Evolutionary conservation across 2,797 vertebrate species (phyloP).

Genomic region (Urosaurus nigricauda): DNA sequence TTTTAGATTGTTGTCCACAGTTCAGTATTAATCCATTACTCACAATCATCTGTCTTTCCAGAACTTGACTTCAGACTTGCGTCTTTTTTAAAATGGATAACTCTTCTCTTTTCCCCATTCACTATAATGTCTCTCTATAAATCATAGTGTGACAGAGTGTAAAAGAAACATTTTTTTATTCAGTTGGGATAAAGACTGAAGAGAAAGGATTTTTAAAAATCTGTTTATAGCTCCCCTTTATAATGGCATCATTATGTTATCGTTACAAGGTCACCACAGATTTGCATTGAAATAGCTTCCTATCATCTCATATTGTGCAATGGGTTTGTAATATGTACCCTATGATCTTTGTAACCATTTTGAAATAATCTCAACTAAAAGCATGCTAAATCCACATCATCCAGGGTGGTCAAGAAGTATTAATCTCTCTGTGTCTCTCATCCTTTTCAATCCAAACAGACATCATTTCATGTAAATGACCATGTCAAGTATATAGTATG

Average conservation of each 20-base stretch:
- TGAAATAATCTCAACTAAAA: constrained; percentile 19
- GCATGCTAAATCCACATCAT: constrained; percentile 26
- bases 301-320: constrained; percentile 28
- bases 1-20: not conserved
- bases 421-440: not conserved
- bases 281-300: constrained; percentile 41
- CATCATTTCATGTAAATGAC: not conserved
- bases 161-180: constrained; percentile 30
- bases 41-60: not conserved
- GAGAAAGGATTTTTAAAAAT: not conserved
- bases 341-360: constrained; percentile 19
- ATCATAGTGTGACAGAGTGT: constrained; percentile 11
- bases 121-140: constrained; percentile 29
- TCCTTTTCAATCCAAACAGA: not conserved
- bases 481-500: not conserved
- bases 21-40: not conserved
- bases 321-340: constrained; percentile 31
- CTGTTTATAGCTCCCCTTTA: constrained; percentile 21
- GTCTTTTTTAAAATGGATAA: constrained; percentile 18
- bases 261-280: constrained; percentile 21
- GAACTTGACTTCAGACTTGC: not conserved
- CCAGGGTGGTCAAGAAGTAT: not conserved
- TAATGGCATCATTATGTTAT: constrained; percentile 37
- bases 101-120: not conserved
- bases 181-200: constrained; percentile 5